These are phyloP conservation scores for Brachycybe producta DNA, from an alignment of 2,888 invertebrate species.

Conservation along the genomic window DNA sequence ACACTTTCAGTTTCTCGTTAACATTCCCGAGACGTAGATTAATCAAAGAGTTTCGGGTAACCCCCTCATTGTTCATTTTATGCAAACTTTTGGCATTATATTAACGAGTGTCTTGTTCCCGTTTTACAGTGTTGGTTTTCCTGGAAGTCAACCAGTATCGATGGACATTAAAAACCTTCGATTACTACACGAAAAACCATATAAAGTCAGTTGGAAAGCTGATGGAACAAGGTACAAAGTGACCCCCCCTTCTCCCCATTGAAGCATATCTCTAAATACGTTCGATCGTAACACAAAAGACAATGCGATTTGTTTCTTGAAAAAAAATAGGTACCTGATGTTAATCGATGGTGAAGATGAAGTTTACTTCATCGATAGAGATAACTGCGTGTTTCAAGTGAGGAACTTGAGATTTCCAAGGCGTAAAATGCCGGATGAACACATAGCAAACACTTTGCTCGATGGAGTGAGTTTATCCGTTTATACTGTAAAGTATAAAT, in stretches of 20 bases:
- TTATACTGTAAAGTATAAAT: no score
- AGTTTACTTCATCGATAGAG: constrained; percentile 88
- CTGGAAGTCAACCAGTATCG: constrained; percentile 93
- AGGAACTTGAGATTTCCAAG: constrained; percentile 64
- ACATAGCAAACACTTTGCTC: constrained; percentile 65
- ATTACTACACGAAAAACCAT: constrained; percentile 63
- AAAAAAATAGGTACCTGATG: constrained; percentile 99
- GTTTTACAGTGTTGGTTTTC: constrained; percentile 57
- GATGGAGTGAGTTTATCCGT: constrained; percentile 80
- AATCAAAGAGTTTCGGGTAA: no score
- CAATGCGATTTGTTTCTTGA: no score
- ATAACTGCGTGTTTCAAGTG: constrained; percentile 78
- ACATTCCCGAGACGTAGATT: no score
- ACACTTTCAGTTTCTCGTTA: no score
- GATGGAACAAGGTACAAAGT: constrained; percentile 71
- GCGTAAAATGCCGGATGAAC: constrained; percentile 53
- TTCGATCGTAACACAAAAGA: no score
- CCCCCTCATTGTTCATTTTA: no score
- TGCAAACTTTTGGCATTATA: not conserved
- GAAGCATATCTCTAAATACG: not conserved
- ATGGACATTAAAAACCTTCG: constrained; percentile 74
- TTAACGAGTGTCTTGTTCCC: constrained; percentile 5
- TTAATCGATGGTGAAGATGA: constrained; percentile 71
- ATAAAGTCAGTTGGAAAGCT: constrained; percentile 98
- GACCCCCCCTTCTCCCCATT: not conserved